These are phyloP conservation scores for Arion vulgaris DNA, from an alignment of 1,140 invertebrate genomes.

Conservation along the genomic window DNA sequence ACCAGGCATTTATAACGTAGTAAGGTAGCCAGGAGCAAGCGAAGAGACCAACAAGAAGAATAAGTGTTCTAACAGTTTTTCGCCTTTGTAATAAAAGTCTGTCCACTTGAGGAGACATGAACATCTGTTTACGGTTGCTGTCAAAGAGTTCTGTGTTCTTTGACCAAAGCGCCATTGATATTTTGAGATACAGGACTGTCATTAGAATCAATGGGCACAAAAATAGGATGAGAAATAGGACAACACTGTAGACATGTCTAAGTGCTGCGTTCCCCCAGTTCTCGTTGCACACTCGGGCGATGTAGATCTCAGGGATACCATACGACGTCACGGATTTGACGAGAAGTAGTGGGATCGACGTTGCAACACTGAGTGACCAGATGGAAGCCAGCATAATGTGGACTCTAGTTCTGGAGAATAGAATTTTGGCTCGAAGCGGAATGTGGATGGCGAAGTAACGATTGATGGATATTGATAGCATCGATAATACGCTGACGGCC, in stretches of 20 bases:
- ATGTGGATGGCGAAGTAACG: slow-evolving; percentile 61
- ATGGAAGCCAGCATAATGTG: slow-evolving; percentile 48
- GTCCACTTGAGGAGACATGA: slow-evolving; percentile 38
- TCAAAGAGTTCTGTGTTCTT: slow-evolving; percentile 76
- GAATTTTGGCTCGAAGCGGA: slow-evolving; percentile 55
- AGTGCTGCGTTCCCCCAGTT: slow-evolving; percentile 38
- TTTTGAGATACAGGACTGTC: slow-evolving; percentile 86
- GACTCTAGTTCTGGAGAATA: slow-evolving; percentile 52
- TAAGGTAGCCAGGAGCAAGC: slow-evolving; percentile 63
- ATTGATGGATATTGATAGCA: slow-evolving; percentile 68
- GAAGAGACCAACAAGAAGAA: slow-evolving; percentile 59
- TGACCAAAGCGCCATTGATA: slow-evolving; percentile 85
- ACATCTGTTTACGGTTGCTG: slow-evolving; percentile 29
- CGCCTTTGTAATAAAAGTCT: slow-evolving; percentile 54
- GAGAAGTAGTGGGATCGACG: slow-evolving; percentile 50
- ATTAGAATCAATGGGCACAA: slow-evolving; percentile 84
- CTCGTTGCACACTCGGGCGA: slow-evolving; percentile 50
- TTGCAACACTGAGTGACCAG: slow-evolving; percentile 50
- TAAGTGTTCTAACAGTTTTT: slow-evolving; percentile 57
- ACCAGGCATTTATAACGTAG: slow-evolving; percentile 59
- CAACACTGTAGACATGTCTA: slow-evolving; percentile 76
- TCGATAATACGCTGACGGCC: slow-evolving; percentile 65
- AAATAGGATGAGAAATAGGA: slow-evolving; percentile 83
- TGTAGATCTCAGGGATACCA: slow-evolving; percentile 44
- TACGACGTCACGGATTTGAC: slow-evolving; percentile 49